A percentile compares a stretch with the other conserved stretches of the same genome.
These are phyloP conservation scores for Holocentrus rufus DNA, from an alignment of 2,797 vertebrate species.

Conservation along the genomic window DNA sequence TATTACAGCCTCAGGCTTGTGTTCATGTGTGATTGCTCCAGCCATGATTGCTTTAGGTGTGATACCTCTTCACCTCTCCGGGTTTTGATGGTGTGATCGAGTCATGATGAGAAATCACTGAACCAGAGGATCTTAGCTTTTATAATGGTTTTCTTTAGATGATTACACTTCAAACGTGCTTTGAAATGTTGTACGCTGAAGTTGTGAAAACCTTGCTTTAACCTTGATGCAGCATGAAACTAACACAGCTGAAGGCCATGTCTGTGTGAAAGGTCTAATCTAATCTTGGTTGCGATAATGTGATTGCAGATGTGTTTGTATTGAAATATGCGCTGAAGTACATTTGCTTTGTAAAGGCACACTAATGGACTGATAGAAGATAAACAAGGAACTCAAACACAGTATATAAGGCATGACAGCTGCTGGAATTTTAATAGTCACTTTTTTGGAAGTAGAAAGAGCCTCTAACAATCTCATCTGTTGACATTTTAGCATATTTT, in stretches of 20 bases:
- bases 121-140: conserved; percentile 3
- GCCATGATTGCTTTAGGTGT: no score
- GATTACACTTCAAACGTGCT: conserved; percentile 2
- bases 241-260: neutral
- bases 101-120: neutral
- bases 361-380: conserved; percentile 3
- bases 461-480: conserved; percentile 28
- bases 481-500: conserved; percentile 37
- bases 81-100: neutral
- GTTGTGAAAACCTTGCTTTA: conserved; percentile 17
- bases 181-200: neutral
- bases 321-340: conserved; percentile 24
- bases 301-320: neutral
- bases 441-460: neutral
- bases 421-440: neutral
- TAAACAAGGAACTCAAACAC: conserved; percentile 58
- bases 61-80: no score
- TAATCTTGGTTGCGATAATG: conserved; percentile 50
- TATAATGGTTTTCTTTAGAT: neutral
- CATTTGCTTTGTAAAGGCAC: conserved; percentile 23
- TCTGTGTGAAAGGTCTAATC: conserved; percentile 19
- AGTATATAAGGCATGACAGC: conserved; percentile 3
- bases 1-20: neutral
- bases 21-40: neutral
- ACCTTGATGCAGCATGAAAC: conserved; percentile 44